phyloP scores from a whole-genome alignment of 2,888 invertebrate species.

The Lasioglossum calceatum region DNA sequence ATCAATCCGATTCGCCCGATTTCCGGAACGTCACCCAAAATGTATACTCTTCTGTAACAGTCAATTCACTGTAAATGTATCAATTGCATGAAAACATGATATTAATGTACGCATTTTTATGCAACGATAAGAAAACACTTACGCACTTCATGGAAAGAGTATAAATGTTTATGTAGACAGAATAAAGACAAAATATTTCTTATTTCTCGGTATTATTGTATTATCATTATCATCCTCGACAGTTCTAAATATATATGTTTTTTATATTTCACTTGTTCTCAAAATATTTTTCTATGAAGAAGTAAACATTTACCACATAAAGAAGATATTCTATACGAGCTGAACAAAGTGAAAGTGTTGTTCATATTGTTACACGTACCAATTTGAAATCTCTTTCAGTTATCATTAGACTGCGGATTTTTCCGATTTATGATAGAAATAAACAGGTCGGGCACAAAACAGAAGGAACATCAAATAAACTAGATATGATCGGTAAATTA shows the following conservation, averaged over 20 bases:
- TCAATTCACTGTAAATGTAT: background rate
- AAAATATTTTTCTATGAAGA: background rate
- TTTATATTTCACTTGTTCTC: background rate
- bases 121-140: background rate
- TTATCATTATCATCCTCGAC: background rate
- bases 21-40: no score
- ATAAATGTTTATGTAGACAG: background rate
- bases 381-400: background rate
- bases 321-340: background rate
- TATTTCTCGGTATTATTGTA: background rate
- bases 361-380: background rate
- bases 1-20: no score
- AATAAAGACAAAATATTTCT: background rate
- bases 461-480: background rate
- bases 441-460: background rate
- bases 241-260: background rate
- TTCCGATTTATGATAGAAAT: background rate
- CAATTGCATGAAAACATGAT: background rate
- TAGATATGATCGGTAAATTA: background rate
- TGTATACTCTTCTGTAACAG: background rate
- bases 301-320: background rate
- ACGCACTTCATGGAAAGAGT: background rate
- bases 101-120: background rate
- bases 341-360: background rate
- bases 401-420: background rate